Evolutionary conservation across 2,113 vertebrate genomes (phyloP).

Genomic region (Amphilophus citrinellus): DNA sequence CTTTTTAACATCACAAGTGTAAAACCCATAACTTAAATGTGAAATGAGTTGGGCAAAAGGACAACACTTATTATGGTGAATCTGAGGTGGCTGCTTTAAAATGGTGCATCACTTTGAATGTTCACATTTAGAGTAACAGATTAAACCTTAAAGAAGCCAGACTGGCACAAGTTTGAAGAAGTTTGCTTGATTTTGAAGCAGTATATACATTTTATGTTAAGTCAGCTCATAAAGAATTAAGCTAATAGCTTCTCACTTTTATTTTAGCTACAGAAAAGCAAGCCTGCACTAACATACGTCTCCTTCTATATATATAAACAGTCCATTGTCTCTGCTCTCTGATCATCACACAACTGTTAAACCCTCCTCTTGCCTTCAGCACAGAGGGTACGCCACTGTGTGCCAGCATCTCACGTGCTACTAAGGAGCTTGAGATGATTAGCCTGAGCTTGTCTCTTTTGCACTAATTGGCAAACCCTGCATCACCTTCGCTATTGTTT

Average conservation of each 20-base stretch:
- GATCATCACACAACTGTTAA: conserved; percentile 25
- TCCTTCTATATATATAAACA: conserved; percentile 48
- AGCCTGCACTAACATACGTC: not conserved
- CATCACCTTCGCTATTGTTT: conserved; percentile 89
- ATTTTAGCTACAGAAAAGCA: not conserved
- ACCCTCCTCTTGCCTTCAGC: not conserved
- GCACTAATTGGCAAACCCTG: conserved; percentile 91
- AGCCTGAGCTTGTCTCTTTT: conserved; percentile 88
- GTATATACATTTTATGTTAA: not conserved
- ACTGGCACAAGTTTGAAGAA: not conserved
- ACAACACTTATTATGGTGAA: not conserved
- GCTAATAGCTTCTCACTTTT: not conserved
- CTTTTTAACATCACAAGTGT: not conserved
- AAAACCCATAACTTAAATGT: not conserved
- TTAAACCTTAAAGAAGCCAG: not conserved
- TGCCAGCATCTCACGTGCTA: conserved; percentile 85
- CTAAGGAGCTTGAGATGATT: conserved; percentile 89
- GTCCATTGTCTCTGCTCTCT: not conserved
- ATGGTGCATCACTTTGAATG: not conserved
- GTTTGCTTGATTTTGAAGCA: not conserved
- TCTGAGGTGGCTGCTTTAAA: not conserved
- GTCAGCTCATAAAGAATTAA: not conserved
- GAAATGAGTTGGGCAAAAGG: not conserved
- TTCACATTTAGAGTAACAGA: not conserved
- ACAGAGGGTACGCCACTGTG: conserved; percentile 70